These are phyloP conservation scores for Andricus grossulariae DNA, from an alignment of 1,140 invertebrate species.

Conservation along the genomic window DNA sequence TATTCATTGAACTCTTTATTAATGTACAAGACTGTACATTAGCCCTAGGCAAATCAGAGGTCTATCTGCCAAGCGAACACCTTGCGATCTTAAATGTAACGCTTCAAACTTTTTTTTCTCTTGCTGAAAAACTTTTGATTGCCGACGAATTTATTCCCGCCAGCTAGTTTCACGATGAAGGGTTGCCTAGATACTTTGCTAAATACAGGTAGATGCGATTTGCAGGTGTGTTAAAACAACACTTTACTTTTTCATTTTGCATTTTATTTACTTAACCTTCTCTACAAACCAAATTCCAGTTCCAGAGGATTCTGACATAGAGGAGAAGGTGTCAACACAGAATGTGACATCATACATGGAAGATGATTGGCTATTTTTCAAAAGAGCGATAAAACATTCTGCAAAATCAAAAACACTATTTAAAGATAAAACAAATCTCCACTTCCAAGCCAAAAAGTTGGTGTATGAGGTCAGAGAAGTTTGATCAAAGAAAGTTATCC, in stretches of 20 bases:
- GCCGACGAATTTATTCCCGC: conserved; percentile 26
- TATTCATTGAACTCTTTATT: not conserved
- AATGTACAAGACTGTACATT: conserved; percentile 6
- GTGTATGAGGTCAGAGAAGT: no score
- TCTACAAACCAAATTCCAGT: not conserved
- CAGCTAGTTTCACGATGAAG: not conserved
- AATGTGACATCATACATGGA: no score
- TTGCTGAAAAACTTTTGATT: conserved; percentile 26
- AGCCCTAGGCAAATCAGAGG: conserved; percentile 20
- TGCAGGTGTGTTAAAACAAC: conserved; percentile 28
- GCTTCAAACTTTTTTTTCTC: conserved; percentile 33
- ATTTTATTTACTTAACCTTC: not conserved
- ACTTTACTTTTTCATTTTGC: conserved; percentile 4
- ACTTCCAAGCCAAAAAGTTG: no score
- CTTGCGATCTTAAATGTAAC: conserved; percentile 45
- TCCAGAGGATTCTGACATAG: no score
- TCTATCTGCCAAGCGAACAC: conserved; percentile 38
- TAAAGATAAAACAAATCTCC: no score
- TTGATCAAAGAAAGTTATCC: no score
- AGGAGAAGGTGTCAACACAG: no score
- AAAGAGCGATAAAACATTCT: no score
- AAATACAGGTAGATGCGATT: conserved; percentile 28
- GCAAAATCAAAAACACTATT: no score
- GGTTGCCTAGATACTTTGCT: not conserved
- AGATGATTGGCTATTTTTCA: no score